Conservation (phyloP, 2,888 invertebrate genomes). For the Cancer borealis region DNA sequence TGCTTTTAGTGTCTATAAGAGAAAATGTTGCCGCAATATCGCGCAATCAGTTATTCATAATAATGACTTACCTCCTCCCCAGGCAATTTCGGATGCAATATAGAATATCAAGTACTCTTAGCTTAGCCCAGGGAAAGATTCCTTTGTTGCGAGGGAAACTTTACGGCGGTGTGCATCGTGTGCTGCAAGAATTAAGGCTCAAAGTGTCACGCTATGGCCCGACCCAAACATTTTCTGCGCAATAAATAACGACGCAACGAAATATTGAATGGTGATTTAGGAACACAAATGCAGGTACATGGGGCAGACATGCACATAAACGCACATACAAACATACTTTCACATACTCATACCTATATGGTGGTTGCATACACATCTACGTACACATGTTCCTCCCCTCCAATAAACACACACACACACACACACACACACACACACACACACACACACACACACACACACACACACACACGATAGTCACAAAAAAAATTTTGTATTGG, state of each 20-base stretch:
- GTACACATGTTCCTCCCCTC: background rate
- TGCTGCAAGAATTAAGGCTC: background rate
- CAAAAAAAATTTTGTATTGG: no score
- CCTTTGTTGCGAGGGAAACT: constrained; percentile 20
- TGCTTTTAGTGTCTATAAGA: background rate
- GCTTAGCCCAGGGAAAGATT: constrained; percentile 35
- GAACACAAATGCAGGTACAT: background rate
- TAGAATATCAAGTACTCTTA: constrained; percentile 45
- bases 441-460: no score
- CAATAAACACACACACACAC: background rate
- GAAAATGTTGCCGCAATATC: constrained; percentile 38
- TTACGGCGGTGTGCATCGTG: constrained; percentile 7
- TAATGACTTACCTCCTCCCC: constrained; percentile 14
- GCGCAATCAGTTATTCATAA: constrained; percentile 38
- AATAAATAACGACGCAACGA: background rate
- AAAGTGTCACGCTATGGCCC: constrained; percentile 8
- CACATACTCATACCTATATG: background rate
- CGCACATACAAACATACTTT: background rate
- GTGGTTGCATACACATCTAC: background rate
- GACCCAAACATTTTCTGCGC: background rate
- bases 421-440: no score
- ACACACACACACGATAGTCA: no score
- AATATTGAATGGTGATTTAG: background rate
- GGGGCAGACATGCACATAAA: background rate
- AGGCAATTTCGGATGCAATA: constrained; percentile 34